Conservation (phyloP, 2,888 invertebrate species). For the Leucozona laternaria region DNA sequence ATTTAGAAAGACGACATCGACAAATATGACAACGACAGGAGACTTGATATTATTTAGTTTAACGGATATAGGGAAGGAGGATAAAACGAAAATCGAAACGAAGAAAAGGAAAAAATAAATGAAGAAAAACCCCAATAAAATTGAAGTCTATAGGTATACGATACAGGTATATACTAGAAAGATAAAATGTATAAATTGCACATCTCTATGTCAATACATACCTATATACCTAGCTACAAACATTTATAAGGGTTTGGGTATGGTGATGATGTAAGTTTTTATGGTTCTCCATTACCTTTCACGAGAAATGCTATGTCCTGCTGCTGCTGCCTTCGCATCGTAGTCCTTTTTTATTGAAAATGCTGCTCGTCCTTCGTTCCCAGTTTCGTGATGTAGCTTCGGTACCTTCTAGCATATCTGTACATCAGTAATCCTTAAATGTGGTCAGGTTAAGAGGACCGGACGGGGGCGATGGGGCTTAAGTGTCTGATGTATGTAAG, state of each 20-base stretch:
- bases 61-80: conserved; percentile 45
- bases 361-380: conserved; percentile 5
- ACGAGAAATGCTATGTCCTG: conserved; percentile 45
- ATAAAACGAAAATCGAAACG: conserved; percentile 54
- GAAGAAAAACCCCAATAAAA: conserved; percentile 2
- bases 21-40: conserved; percentile 17
- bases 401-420: not conserved
- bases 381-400: conserved; percentile 6
- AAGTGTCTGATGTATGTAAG: conserved; percentile 34
- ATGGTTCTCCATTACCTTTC: conserved; percentile 31
- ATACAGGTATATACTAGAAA: conserved; percentile 8
- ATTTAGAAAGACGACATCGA: not conserved
- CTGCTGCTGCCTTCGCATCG: conserved; percentile 22
- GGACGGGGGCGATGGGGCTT: not conserved
- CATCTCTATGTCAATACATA: conserved; percentile 13
- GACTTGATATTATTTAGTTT: conserved; percentile 35
- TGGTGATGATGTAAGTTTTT: conserved; percentile 29
- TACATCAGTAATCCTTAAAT: conserved; percentile 65
- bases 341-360: conserved; percentile 34
- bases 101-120: conserved; percentile 18
- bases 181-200: conserved; percentile 19
- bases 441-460: conserved; percentile 53
- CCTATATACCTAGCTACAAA: not conserved
- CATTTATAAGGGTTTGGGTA: not conserved
- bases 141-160: conserved; percentile 1